Base-by-base conservation (phyloP, 2,797 vertebrate species). In the Parambassis ranga region DNA sequence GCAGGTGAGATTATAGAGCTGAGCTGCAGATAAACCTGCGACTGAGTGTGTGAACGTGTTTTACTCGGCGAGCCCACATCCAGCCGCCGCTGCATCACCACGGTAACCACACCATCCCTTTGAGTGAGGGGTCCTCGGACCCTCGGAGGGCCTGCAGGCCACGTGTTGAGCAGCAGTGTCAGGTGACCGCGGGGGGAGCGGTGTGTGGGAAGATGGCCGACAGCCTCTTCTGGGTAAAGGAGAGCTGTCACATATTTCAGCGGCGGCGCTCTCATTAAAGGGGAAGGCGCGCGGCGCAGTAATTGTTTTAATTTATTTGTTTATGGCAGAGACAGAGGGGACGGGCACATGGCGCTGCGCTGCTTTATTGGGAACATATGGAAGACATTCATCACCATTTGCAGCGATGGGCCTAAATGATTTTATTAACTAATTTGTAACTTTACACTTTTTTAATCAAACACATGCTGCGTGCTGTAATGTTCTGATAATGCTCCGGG, bases 281-380 rank as follows among this genome's bases (percentile, higher is more conserved):
- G 87, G 88, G 65, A 80, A 71, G 80, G 69, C 63, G 87, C 67
- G 76, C 23, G 4, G 74, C 13, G 73, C 75, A 19, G 86, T 93
- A 92, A 93, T 93, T 94, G 91, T 93, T 91, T 91, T 92, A 90
- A 91, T 93, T 92, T 92, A 92, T 91, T 90, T 87, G 88, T 92
- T 92, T 89, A 83, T 81, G 87, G 89, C 85, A 60, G 36, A 85
- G 91, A 85, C 77, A 82, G 91, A 88, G 90, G 91, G 92, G 88
- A 91, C 79, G 75, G 87, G 86, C 90, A 87, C 84, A 89, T 83
- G 87, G 89, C 91, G 85, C 87, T 84, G 23, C 14, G 80, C 82
- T 64, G 72, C 61, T 91, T 93, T 93, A 90, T 88, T 92, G 90
- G 82, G 81, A 92, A 84, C 93, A 92, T 91, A 87, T 89, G 90